phyloP scores from a whole-genome alignment of 2,113 vertebrate genomes.

The Scartelaos histophorus region DNA sequence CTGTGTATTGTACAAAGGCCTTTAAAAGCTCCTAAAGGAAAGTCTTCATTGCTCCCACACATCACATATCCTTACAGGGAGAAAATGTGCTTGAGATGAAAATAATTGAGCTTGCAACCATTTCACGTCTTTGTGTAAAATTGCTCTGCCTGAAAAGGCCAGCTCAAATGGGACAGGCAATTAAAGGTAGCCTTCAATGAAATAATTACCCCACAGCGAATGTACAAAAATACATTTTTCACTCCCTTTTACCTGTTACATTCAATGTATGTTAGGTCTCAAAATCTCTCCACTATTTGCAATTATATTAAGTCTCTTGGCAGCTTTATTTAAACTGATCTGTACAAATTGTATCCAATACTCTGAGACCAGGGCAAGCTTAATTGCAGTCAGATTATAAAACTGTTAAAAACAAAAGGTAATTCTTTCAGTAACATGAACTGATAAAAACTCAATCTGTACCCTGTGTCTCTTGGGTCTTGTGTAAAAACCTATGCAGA shows the following conservation, averaged over 20 bases:
- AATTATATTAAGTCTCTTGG: conserved; percentile 41
- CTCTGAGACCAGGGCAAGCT: too few species aligned
- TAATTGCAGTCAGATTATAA: too few species aligned
- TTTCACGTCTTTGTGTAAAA: conserved; percentile 33
- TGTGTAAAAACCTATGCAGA: not conserved
- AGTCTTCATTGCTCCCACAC: conserved; percentile 6
- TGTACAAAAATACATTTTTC: not conserved
- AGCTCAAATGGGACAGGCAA: conserved; percentile 21
- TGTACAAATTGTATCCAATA: too few species aligned
- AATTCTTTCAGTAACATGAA: too few species aligned
- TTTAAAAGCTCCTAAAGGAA: not conserved
- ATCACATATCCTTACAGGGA: conserved; percentile 11
- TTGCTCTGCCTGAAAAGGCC: conserved; percentile 15
- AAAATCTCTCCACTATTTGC: conserved; percentile 27
- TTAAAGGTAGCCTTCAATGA: conserved; percentile 30
- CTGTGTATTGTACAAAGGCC: not conserved
- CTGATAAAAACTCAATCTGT: too few species aligned
- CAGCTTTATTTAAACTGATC: conserved; percentile 52
- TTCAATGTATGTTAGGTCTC: conserved; percentile 4
- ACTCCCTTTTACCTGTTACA: conserved; percentile 7
- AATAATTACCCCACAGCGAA: not conserved
- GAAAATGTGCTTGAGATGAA: conserved; percentile 10
- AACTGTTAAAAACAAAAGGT: too few species aligned
- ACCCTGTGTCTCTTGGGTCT: too few species aligned
- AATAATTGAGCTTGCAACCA: conserved; percentile 4